Base-by-base conservation (phyloP, 2,797 vertebrate genomes). In the Aeoliscus strigatus region DNA sequence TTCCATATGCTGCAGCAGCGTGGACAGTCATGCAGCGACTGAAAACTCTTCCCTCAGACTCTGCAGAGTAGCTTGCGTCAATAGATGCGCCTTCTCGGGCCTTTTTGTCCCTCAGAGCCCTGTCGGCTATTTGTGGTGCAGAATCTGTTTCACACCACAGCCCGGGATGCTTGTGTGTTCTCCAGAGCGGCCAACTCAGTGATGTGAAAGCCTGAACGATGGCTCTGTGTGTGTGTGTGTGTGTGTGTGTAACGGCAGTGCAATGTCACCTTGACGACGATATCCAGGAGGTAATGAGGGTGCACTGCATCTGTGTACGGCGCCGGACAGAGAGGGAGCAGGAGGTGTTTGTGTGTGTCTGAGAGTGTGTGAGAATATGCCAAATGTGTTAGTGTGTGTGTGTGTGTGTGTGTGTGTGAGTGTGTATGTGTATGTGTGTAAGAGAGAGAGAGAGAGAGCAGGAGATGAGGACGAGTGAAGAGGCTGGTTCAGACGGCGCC, bases 211-310 rank as follows among this genome's bases (percentile, higher is more conserved):
- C 48, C 75, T 71, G 73, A 62, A 70, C 69, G 70, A 58, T 58
- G 52, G 63, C 66, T 55, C 44, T 17, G 16, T 24, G 35, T 14
- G 8, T 8, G 49, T 32, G 38, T 18, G 51, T 9, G 14, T 2
- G 27, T 8, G 35, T 2, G 38, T 13, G 45, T 29, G 49, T 31
- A 45, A 36, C 27, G 36, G 49, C 53, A 52, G 65, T 54, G 59
- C 77, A 86, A 80, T 84, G 82, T 86, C 84, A 87, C 85, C 84
- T 87, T 88, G 85, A 81, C 79, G 80, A 66, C 70, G 77, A 78
- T 83, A 67, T 75, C 70, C 68, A 75, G 70, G 60, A 75, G 74
- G 65, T 72, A 72, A 37, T 49, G 73, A 83, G 76, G 78, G 67
- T 59, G 57, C 60, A 51, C 68, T 43, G 66, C 80, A 83, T 86